These are phyloP conservation scores for Sander vitreus DNA, from an alignment of 2,113 vertebrate genomes.

Conservation along the genomic window DNA sequence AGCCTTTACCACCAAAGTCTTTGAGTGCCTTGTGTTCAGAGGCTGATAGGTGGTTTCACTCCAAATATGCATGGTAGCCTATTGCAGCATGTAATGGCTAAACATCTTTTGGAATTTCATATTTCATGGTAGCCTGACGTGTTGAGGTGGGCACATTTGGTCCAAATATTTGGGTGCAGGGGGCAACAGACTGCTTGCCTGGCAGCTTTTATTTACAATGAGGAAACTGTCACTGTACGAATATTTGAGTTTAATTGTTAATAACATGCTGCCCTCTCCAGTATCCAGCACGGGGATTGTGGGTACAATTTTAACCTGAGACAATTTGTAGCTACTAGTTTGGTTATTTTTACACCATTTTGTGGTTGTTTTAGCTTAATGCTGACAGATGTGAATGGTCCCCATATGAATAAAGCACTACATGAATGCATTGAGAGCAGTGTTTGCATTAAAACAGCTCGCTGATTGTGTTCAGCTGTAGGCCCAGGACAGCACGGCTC, in stretches of 20 bases:
- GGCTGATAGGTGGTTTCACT: background rate
- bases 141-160: background rate
- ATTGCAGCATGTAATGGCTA: background rate
- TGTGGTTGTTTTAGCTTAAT: background rate
- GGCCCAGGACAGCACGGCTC: constrained; percentile 49
- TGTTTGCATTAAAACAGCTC: background rate
- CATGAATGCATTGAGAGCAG: background rate
- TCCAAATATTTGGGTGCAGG: background rate
- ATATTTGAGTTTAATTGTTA: background rate
- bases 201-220: background rate
- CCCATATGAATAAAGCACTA: background rate
- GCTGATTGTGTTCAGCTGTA: background rate
- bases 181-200: background rate
- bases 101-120: background rate
- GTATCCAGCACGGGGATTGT: background rate
- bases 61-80: background rate
- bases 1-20: background rate
- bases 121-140: background rate
- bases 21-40: background rate
- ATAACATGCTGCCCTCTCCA: background rate
- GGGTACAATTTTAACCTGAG: background rate
- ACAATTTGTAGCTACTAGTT: background rate
- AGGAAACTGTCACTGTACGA: too few relatives aligned
- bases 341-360: background rate
- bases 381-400: background rate